Evolutionary conservation across 2,113 vertebrate species (phyloP).

Genomic region (Tachysurus fulvidraco): DNA sequence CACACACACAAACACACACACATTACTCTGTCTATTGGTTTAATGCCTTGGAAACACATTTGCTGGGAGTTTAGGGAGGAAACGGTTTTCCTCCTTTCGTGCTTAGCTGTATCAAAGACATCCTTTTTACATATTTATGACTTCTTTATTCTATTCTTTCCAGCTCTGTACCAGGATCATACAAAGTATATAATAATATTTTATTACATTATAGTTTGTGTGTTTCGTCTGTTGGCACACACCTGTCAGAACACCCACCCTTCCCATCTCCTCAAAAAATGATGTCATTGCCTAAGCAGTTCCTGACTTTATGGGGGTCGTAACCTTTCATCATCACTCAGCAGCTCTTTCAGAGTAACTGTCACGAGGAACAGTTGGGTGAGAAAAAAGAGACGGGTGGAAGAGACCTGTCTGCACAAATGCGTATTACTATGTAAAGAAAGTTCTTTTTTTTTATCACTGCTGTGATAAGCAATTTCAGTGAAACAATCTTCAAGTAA

Average conservation of each 20-base stretch:
- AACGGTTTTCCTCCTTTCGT: constrained; percentile 23
- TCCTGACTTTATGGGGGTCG: constrained; percentile 33
- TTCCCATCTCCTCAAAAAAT: constrained; percentile 1
- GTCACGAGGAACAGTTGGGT: background rate
- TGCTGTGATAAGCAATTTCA: background rate
- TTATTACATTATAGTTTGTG: background rate
- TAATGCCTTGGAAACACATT: constrained; percentile 14
- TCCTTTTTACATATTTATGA: constrained; percentile 46
- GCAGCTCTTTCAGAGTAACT: constrained; percentile 35
- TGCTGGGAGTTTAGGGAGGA: background rate
- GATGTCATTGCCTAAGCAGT: constrained; percentile 32
- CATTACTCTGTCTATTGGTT: constrained; percentile 33
- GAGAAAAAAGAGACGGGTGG: constrained; percentile 7
- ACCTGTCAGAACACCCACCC: background rate
- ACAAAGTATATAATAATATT: constrained; percentile 10
- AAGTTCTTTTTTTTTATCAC: constrained; percentile 1
- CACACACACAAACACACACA: constrained; percentile 42
- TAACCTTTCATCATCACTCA: constrained; percentile 48
- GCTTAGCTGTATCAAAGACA: constrained; percentile 25
- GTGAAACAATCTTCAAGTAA: background rate
- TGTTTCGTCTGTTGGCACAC: constrained; percentile 4
- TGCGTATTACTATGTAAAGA: background rate
- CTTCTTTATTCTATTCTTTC: constrained; percentile 3
- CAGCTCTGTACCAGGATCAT: background rate
- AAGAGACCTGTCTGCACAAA: constrained; percentile 14